phyloP scores from a whole-genome alignment of 64 coral and sea anemone genomes.

The Hydrozoanthus tunicans region DNA sequence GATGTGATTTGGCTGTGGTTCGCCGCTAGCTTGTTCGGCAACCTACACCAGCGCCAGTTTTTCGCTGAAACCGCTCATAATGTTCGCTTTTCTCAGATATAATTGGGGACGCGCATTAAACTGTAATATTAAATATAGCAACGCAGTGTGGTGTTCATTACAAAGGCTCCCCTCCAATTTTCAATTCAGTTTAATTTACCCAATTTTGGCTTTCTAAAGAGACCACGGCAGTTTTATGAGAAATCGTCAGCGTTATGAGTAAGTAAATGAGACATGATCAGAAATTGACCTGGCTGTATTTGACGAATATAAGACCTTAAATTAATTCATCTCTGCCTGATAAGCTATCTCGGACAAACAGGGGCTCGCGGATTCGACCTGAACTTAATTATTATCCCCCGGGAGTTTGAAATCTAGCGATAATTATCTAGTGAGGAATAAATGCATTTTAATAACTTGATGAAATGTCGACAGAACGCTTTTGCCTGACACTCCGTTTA shows the following conservation, averaged over 20 bases:
- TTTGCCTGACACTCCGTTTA: conserved; percentile 51
- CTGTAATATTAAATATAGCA: conserved; percentile 4
- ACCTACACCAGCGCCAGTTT: not conserved
- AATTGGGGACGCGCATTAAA: not conserved
- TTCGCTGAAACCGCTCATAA: not conserved
- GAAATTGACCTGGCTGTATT: conserved; percentile 24
- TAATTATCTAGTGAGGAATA: conserved; percentile 80
- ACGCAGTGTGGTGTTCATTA: not conserved
- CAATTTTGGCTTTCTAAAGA: conserved; percentile 1
- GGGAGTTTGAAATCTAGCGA: conserved; percentile 60
- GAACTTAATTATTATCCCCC: conserved; percentile 26
- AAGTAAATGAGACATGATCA: conserved; percentile 22
- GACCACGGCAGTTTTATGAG: conserved; percentile 47
- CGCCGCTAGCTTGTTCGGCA: not conserved
- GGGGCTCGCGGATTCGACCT: not conserved
- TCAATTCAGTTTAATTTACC: conserved; percentile 11
- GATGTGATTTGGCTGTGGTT: not conserved
- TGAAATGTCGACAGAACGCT: conserved; percentile 67
- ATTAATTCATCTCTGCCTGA: conserved; percentile 51
- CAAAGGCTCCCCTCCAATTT: not conserved
- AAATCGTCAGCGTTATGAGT: not conserved
- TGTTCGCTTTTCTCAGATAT: not conserved
- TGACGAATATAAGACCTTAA: conserved; percentile 36
- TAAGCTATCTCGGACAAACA: conserved; percentile 62
- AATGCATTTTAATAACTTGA: conserved; percentile 94